These are phyloP conservation scores for Limnodromus scolopaceus DNA, from an alignment of 2,797 vertebrate species.

Conservation along the genomic window DNA sequence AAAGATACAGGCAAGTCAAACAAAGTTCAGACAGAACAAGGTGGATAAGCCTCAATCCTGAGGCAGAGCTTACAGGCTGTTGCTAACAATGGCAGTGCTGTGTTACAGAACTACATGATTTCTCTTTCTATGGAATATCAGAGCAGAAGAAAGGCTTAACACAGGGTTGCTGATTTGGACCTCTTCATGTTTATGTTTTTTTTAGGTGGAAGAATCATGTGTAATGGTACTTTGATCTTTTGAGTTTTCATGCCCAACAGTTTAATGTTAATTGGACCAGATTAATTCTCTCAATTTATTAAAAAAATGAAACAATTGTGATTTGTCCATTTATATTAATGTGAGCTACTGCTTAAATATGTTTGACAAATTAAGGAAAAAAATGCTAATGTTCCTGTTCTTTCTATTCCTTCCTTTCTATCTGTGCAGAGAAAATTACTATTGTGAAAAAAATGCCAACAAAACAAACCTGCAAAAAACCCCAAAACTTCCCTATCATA, in stretches of 20 bases:
- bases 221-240: background rate
- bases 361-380: background rate
- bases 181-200: background rate
- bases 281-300: background rate
- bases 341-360: background rate
- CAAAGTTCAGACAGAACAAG: background rate
- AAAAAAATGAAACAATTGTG: background rate
- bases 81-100: background rate
- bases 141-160: background rate
- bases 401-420: background rate
- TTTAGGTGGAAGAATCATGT: background rate
- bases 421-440: background rate
- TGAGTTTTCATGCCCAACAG: background rate
- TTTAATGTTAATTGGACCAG: background rate
- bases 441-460: background rate
- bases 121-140: background rate
- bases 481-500: background rate
- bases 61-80: background rate
- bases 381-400: background rate
- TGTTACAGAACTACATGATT: background rate
- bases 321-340: background rate
- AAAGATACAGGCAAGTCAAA: background rate
- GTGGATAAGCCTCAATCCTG: background rate
- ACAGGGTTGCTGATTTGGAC: background rate
- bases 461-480: background rate